Evolutionary conservation across 2,113 vertebrate genomes (phyloP).

Genomic region (Protomyctophum bolini): DNA sequence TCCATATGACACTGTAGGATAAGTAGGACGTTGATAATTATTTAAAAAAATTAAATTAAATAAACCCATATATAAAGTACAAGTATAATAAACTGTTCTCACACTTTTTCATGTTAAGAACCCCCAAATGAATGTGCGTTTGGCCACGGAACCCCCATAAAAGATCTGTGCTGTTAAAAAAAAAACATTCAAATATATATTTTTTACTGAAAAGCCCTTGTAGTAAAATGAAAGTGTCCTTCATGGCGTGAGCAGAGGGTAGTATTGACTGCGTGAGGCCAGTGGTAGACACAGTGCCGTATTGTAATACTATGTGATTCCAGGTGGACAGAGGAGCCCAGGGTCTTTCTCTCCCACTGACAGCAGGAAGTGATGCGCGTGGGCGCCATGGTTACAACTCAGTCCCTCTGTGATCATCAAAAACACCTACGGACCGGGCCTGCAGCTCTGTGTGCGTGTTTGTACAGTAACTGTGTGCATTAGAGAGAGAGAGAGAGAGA

Average conservation of each 20-base stretch:
- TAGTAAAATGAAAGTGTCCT: conserved; percentile 5
- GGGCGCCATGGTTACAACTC: conserved; percentile 24
- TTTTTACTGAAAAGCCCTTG: no score
- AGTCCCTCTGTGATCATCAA: conserved; percentile 43
- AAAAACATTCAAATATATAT: no score
- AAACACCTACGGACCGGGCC: conserved; percentile 40
- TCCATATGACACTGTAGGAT: background rate
- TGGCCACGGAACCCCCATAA: no score
- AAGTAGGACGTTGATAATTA: background rate
- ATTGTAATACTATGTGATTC: conserved; percentile 47
- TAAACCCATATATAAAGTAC: background rate
- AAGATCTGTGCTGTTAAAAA: no score
- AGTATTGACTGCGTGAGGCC: conserved; percentile 29
- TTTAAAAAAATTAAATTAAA: conserved; percentile 4
- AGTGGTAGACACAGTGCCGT: conserved; percentile 44
- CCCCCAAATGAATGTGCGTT: no score
- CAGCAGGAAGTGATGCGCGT: conserved; percentile 53
- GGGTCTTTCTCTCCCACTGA: conserved; percentile 37
- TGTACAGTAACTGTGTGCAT: conserved; percentile 19
- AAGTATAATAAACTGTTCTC: conserved; percentile 2
- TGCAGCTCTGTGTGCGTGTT: conserved; percentile 27
- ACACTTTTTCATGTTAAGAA: no score
- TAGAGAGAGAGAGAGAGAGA: conserved; percentile 28
- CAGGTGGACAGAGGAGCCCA: conserved; percentile 45
- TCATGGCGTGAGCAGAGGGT: conserved; percentile 16